phyloP scores from a whole-genome alignment of 1,140 invertebrate species.

The Lepidurus couesii region DNA sequence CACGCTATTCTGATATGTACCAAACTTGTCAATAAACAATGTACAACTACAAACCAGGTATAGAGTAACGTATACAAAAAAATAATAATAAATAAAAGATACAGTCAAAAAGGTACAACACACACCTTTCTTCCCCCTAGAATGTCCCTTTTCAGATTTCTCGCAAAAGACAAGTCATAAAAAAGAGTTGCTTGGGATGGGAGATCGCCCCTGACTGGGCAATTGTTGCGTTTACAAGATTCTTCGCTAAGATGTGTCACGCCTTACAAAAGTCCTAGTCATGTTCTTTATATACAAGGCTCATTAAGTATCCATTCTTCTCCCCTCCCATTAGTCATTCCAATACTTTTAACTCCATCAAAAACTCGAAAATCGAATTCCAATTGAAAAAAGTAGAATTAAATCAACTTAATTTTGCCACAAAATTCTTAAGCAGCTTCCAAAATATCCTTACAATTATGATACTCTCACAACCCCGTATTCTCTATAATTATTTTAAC shows the following conservation, averaged over 20 bases:
- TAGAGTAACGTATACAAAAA: background rate
- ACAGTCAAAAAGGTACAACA: too few species aligned
- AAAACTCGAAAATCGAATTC: background rate
- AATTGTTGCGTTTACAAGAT: conserved; percentile 22
- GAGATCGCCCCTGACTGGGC: conserved; percentile 5
- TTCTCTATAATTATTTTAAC: too few species aligned
- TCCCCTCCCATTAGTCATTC: background rate
- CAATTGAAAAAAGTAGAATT: too few species aligned
- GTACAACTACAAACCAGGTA: background rate
- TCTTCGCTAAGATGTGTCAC: conserved; percentile 18
- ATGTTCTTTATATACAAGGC: background rate
- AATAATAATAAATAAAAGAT: background rate
- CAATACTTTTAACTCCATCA: background rate
- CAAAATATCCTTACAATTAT: too few species aligned
- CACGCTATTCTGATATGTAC: background rate
- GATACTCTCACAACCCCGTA: too few species aligned
- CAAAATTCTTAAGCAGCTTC: too few species aligned
- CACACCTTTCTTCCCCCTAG: too few species aligned
- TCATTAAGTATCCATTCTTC: conserved; percentile 2
- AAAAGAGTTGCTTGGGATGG: background rate
- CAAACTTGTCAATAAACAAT: background rate
- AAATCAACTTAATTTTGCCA: too few species aligned
- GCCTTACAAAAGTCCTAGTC: background rate
- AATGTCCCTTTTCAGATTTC: too few species aligned
- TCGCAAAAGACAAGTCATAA: background rate